These are phyloP conservation scores for Sander lucioperca DNA, from an alignment of 2,113 vertebrate genomes.

Conservation along the genomic window DNA sequence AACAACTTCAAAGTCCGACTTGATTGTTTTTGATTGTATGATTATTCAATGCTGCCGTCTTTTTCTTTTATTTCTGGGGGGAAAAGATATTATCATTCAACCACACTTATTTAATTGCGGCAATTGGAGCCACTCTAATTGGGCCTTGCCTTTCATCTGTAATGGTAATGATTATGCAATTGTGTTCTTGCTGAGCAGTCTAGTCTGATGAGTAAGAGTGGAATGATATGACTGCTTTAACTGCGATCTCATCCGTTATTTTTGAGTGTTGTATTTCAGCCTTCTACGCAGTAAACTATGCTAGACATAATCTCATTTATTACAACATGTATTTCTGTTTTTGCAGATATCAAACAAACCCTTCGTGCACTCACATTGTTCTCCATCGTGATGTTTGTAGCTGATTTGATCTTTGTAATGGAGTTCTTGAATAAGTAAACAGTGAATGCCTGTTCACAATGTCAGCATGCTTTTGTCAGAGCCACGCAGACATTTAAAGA, in stretches of 20 bases:
- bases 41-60: conserved; percentile 86
- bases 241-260: conserved; percentile 16
- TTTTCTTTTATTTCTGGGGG: conserved; percentile 84
- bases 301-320: conserved; percentile 27
- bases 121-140: conserved; percentile 88
- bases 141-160: conserved; percentile 86
- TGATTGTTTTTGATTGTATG: conserved; percentile 87
- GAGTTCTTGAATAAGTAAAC: conserved; percentile 79
- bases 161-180: conserved; percentile 88
- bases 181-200: conserved; percentile 78
- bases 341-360: conserved; percentile 32
- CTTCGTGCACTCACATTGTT: conserved; percentile 55
- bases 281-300: neutral
- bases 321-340: conserved; percentile 35
- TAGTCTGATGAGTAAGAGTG: conserved; percentile 76
- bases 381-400: conserved; percentile 59
- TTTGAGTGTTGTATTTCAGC: conserved; percentile 1
- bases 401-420: conserved; percentile 79
- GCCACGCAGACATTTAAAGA: conserved; percentile 80
- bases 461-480: conserved; percentile 77
- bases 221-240: conserved; percentile 62
- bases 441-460: conserved; percentile 73
- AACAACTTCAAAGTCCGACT: conserved; percentile 83
- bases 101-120: conserved; percentile 89
- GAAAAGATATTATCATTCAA: conserved; percentile 88